Conservation (phyloP, 2,888 invertebrate species). For the Ophraella communa region DNA sequence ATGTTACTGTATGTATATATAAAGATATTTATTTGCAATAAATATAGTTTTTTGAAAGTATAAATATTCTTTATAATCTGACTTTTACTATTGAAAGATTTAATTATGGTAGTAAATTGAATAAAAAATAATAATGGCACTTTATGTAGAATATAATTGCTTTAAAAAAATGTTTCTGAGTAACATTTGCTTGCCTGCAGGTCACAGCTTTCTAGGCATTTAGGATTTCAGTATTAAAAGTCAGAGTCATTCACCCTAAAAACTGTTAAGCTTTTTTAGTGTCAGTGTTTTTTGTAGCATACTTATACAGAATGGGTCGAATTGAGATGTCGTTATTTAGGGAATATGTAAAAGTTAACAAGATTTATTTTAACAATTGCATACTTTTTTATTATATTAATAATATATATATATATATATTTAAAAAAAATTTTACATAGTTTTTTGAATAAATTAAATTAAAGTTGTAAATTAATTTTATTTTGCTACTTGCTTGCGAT, state of each 20-base stretch:
- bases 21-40: not conserved
- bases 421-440: too few species aligned
- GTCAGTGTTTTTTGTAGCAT: conserved; percentile 57
- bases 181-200: not conserved
- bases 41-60: not conserved
- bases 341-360: not conserved
- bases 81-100: conserved; percentile 16
- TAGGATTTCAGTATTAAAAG: conserved; percentile 9
- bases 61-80: conserved; percentile 25
- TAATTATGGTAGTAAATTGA: not conserved
- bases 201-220: not conserved
- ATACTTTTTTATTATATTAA: too few species aligned
- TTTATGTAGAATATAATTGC: not conserved
- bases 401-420: too few species aligned
- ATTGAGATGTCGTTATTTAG: not conserved
- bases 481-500: too few species aligned
- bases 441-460: too few species aligned
- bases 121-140: not conserved
- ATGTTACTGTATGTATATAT: not conserved
- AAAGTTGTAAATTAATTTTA: too few species aligned
- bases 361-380: conserved; percentile 27
- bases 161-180: not conserved
- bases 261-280: conserved; percentile 54
- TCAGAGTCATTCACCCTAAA: conserved; percentile 42
- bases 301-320: conserved; percentile 16